A percentile compares a stretch with the other conserved stretches of the same genome.
Evolutionary conservation across 2,797 vertebrate species (phyloP).

Genomic region (Chloroceryle inda): DNA sequence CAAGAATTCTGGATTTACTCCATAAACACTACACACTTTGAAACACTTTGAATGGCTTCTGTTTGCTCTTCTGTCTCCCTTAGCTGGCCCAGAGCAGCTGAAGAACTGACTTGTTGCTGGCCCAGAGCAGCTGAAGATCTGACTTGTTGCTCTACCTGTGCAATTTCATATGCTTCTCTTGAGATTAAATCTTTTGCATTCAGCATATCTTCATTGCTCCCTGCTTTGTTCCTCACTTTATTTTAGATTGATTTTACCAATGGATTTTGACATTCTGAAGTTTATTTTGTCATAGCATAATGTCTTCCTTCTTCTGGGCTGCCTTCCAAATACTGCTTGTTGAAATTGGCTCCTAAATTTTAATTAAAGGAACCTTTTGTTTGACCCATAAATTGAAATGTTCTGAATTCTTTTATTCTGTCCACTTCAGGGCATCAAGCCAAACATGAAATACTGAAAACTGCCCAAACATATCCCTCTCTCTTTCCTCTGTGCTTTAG

Average conservation of each 20-base stretch:
- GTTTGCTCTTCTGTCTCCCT: not conserved
- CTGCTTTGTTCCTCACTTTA: not conserved
- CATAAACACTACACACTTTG: not conserved
- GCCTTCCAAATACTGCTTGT: slow-evolving; percentile 44
- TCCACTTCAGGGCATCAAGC: slow-evolving; percentile 46
- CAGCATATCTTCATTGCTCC: not conserved
- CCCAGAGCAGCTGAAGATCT: not conserved
- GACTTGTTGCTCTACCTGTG: not conserved
- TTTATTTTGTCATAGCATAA: slow-evolving; percentile 64
- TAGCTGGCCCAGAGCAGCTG: not conserved
- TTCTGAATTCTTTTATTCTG: slow-evolving; percentile 15
- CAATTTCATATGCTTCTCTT: not conserved
- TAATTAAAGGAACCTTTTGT: slow-evolving; percentile 73
- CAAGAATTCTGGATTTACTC: slow-evolving; percentile 21
- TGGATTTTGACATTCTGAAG: slow-evolving; percentile 37
- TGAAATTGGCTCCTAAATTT: slow-evolving; percentile 74
- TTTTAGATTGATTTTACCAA: slow-evolving; percentile 21
- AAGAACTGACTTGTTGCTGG: not conserved
- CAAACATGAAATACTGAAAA: slow-evolving; percentile 32
- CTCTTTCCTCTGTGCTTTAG: not conserved
- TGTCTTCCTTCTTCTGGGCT: slow-evolving; percentile 63
- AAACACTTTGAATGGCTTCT: not conserved
- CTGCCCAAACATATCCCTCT: not conserved
- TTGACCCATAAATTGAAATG: slow-evolving; percentile 73
- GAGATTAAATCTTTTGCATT: not conserved